Conservation (phyloP, 1,140 invertebrate genomes). For the Brachystomella parvula region DNA sequence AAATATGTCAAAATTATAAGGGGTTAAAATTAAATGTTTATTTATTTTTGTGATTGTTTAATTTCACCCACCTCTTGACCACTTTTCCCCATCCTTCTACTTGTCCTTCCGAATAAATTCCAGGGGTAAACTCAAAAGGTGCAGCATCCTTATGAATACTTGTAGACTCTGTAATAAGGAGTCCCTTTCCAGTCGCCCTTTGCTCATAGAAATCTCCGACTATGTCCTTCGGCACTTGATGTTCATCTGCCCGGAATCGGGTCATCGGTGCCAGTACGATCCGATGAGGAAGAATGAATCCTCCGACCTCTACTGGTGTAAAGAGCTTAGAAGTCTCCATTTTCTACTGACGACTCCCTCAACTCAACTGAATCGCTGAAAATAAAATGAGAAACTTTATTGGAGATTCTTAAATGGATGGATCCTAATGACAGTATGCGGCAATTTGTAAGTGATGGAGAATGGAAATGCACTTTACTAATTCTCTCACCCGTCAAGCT, state of each 20-base stretch:
- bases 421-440: too few relatives aligned
- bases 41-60: too few relatives aligned
- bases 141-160: conserved; percentile 2
- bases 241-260: not conserved
- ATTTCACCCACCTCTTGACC: not conserved
- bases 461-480: too few relatives aligned
- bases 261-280: not conserved
- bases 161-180: not conserved
- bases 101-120: not conserved
- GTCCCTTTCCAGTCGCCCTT: not conserved
- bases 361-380: too few relatives aligned
- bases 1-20: not conserved
- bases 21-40: too few relatives aligned
- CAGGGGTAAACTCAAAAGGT: not conserved
- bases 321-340: not conserved
- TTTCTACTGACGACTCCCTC: too few relatives aligned
- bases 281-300: not conserved
- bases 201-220: not conserved
- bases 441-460: too few relatives aligned
- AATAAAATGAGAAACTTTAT: too few relatives aligned
- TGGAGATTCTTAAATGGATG: too few relatives aligned
- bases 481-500: too few relatives aligned
- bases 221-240: not conserved
- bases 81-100: not conserved
- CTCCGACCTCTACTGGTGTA: not conserved